Conservation (phyloP, 2,888 invertebrate genomes). For the Trilocha varians region DNA sequence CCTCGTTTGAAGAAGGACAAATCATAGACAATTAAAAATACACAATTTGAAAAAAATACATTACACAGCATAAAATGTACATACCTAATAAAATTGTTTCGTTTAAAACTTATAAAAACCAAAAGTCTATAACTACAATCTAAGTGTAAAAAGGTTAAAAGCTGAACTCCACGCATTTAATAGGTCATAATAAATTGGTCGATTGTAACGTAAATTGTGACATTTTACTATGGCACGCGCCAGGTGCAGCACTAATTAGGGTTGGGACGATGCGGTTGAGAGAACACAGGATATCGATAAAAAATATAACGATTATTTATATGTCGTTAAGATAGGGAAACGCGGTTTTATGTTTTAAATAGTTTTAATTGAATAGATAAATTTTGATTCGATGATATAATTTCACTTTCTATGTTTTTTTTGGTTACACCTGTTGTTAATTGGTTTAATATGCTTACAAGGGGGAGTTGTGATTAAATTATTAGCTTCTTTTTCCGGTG, state of each 20-base stretch:
- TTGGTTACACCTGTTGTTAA: too few relatives aligned
- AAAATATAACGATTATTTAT: neutral
- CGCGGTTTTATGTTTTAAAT: neutral
- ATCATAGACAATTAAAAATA: too few relatives aligned
- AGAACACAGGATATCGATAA: neutral
- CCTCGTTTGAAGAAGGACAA: too few relatives aligned
- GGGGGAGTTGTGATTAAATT: slow-evolving; percentile 1
- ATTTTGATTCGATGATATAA: neutral
- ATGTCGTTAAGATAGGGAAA: neutral
- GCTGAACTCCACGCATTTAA: too few relatives aligned
- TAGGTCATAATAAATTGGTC: slow-evolving; percentile 1
- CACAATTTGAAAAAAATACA: too few relatives aligned
- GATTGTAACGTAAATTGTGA: slow-evolving; percentile 17
- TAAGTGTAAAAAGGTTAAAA: too few relatives aligned
- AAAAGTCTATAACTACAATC: too few relatives aligned
- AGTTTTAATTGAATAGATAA: neutral
- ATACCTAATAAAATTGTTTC: too few relatives aligned
- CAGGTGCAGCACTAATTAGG: slow-evolving; percentile 8
- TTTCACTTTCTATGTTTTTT: too few relatives aligned
- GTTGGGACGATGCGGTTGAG: slow-evolving; percentile 5
- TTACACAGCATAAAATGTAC: too few relatives aligned
- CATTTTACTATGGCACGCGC: slow-evolving; percentile 18
- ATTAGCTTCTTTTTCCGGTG: slow-evolving; percentile 2
- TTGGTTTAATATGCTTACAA: too few relatives aligned
- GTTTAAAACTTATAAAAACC: too few relatives aligned